Evolutionary conservation across 1,140 invertebrate genomes (phyloP).

Genomic region (Drosophila ogumai): DNA sequence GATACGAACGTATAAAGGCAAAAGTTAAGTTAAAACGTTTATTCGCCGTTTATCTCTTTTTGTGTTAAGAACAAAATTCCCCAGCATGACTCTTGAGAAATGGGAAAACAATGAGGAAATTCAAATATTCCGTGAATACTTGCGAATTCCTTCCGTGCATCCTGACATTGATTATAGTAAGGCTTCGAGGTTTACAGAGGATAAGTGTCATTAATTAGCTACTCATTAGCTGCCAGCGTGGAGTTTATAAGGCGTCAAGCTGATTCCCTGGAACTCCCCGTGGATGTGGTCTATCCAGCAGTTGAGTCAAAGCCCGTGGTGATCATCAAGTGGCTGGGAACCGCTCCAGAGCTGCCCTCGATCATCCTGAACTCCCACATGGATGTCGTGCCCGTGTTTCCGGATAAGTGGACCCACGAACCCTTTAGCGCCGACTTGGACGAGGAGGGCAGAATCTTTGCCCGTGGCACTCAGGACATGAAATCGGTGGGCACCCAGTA

Average conservation of each 20-base stretch:
- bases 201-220: background rate
- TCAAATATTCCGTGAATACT: constrained; percentile 91
- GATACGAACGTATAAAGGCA: background rate
- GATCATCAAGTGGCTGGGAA: constrained; percentile 91
- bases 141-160: constrained; percentile 92
- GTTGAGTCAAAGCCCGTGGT: constrained; percentile 88
- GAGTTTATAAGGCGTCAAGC: constrained; percentile 89
- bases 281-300: constrained; percentile 85
- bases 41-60: background rate
- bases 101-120: constrained; percentile 88
- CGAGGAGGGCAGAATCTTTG: constrained; percentile 91
- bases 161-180: constrained; percentile 90
- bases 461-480: constrained; percentile 90
- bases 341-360: constrained; percentile 88
- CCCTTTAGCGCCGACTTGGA: constrained; percentile 92
- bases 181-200: background rate
- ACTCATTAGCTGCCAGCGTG: constrained; percentile 85
- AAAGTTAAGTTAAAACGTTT: background rate
- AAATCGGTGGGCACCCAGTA: constrained; percentile 80
- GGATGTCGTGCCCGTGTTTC: constrained; percentile 94
- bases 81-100: constrained; percentile 43
- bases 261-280: constrained; percentile 87
- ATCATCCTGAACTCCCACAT: constrained; percentile 94
- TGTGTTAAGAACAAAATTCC: background rate
- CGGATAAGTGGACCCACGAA: constrained; percentile 87